These are phyloP conservation scores for Knipowitschia caucasica DNA, from an alignment of 2,797 vertebrate species.

Conservation along the genomic window DNA sequence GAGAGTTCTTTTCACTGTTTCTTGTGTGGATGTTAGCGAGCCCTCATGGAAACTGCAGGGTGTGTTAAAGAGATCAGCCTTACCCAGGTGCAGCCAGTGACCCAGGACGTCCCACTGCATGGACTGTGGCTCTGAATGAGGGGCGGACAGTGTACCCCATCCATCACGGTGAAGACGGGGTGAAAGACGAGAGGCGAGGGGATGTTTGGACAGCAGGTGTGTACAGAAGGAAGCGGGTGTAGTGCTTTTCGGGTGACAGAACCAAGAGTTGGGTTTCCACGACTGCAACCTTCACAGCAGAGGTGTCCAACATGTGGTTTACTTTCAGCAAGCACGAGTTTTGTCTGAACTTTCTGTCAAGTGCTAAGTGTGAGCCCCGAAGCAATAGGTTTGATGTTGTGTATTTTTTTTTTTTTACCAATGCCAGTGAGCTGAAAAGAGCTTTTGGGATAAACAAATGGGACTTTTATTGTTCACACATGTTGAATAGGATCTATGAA, in stretches of 20 bases:
- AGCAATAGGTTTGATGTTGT: no score
- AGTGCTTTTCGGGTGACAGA: not conserved
- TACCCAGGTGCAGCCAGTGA: slow-evolving; percentile 58
- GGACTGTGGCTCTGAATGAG: slow-evolving; percentile 55
- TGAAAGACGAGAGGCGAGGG: slow-evolving; percentile 12
- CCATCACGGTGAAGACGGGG: slow-evolving; percentile 33
- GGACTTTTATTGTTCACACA: no score
- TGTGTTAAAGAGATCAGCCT: slow-evolving; percentile 2
- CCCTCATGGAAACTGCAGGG: not conserved
- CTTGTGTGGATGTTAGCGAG: not conserved
- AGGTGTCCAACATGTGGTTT: no score
- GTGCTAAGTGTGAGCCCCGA: no score
- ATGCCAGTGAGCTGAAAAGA: no score
- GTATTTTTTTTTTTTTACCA: no score
- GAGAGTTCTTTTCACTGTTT: not conserved
- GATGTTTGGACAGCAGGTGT: slow-evolving; percentile 36
- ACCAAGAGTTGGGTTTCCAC: not conserved
- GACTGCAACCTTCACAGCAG: not conserved
- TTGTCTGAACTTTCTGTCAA: no score
- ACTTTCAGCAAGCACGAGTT: no score
- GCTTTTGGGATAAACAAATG: no score
- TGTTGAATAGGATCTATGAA: no score
- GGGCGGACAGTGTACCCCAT: slow-evolving; percentile 47
- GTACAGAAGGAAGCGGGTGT: slow-evolving; percentile 4
- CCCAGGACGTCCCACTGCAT: slow-evolving; percentile 42